These are phyloP conservation scores for Melangyna quadrimaculata DNA, from an alignment of 2,888 invertebrate species.

Conservation along the genomic window DNA sequence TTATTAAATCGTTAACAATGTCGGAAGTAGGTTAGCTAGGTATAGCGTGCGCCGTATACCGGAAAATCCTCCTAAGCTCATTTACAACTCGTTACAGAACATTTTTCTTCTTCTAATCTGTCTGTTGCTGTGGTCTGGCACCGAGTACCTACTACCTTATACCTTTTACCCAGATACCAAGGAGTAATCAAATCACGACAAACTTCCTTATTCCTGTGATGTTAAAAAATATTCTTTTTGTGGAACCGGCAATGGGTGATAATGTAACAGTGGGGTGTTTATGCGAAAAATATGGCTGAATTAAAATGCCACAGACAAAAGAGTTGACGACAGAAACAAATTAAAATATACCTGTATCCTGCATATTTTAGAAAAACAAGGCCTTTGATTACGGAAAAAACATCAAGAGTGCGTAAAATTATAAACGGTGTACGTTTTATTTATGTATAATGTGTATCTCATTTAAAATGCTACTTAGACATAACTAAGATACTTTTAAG, in stretches of 20 bases:
- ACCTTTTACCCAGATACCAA: background rate
- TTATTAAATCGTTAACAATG: slow-evolving; percentile 43
- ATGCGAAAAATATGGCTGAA: background rate
- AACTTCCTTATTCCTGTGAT: slow-evolving; percentile 32
- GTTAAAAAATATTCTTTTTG: slow-evolving; percentile 7
- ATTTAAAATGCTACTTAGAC: too few relatives aligned
- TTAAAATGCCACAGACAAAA: background rate
- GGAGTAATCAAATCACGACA: slow-evolving; percentile 34
- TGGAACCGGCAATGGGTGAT: background rate
- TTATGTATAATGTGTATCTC: too few relatives aligned
- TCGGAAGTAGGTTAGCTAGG: background rate
- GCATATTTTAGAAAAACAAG: too few relatives aligned
- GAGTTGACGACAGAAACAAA: too few relatives aligned
- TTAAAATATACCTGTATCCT: too few relatives aligned
- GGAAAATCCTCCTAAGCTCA: slow-evolving; percentile 39
- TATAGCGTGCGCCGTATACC: slow-evolving; percentile 2
- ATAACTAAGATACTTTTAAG: too few relatives aligned
- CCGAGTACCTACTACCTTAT: background rate
- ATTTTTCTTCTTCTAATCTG: background rate
- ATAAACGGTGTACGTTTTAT: too few relatives aligned
- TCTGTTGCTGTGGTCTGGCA: background rate
- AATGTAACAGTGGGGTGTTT: background rate
- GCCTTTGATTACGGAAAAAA: too few relatives aligned
- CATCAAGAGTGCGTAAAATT: too few relatives aligned
- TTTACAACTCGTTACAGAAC: slow-evolving; percentile 48